A percentile compares a stretch with the other conserved stretches of the same genome.
These are phyloP conservation scores for Homarus gammarus DNA, from an alignment of 2,888 invertebrate species.

Conservation along the genomic window DNA sequence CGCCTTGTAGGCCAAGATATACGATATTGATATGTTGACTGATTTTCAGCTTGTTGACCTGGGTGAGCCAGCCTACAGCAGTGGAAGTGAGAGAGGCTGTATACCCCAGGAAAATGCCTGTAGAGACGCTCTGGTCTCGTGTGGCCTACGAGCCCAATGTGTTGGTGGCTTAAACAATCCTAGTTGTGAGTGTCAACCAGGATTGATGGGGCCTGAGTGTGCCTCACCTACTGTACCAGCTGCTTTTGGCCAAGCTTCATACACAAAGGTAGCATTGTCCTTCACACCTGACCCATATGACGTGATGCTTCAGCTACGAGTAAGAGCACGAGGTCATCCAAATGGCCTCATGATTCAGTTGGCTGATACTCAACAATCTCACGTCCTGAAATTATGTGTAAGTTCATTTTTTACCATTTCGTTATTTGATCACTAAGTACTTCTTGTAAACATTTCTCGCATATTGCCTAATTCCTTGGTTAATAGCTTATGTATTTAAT, in stretches of 20 bases:
- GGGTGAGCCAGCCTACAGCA: conserved; percentile 86
- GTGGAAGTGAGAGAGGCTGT: conserved; percentile 87
- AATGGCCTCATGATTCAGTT: conserved; percentile 58
- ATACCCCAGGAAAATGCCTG: conserved; percentile 34
- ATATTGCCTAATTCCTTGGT: too few species aligned
- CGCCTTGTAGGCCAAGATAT: too few species aligned
- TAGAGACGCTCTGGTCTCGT: neutral
- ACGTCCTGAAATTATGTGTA: conserved; percentile 17
- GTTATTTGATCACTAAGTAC: too few species aligned
- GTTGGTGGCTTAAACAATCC: conserved; percentile 11
- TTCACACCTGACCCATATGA: conserved; percentile 59
- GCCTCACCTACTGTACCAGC: conserved; percentile 44
- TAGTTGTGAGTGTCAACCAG: conserved; percentile 46
- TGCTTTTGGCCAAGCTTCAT: conserved; percentile 44
- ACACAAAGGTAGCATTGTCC: conserved; percentile 58
- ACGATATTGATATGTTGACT: neutral
- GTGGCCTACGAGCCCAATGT: conserved; percentile 53
- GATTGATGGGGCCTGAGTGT: conserved; percentile 49
- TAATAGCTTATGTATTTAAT: too few species aligned
- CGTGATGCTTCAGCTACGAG: conserved; percentile 46
- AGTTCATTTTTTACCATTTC: too few species aligned
- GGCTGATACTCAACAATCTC: neutral
- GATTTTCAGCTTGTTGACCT: conserved; percentile 81
- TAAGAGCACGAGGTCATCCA: conserved; percentile 44
- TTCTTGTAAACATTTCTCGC: too few species aligned